Evolutionary conservation across 2,113 vertebrate genomes (phyloP), one percentile per base, ranked within the genome.

Genomic region (Rhinogobius similis): DNA sequence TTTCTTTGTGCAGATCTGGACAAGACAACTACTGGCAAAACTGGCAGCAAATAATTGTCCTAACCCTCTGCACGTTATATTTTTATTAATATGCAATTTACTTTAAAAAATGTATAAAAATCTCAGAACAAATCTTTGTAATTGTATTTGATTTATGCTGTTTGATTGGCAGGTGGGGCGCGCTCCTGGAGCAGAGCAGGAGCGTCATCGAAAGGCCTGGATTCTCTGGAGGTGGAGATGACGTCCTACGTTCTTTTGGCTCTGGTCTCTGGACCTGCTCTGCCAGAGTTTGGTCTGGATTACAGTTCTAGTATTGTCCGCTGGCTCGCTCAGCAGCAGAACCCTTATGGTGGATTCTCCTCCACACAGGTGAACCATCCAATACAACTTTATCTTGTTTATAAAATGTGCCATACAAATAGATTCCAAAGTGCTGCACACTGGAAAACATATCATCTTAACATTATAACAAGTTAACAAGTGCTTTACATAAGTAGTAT

Each of bases 321-420:
- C 48, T 96, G 96, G 96, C 82, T 96, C 3, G 63, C 79, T 32
- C 86, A 80, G 62, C 93, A 95, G 68, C 94, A 96, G 89, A 97
- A 96, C 67, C 71, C 94, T 0, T 93, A 84, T 0, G 96, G 95
- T 7, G 95, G 96, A 1, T 97, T 95, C 88, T 87, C 92, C 2
- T 96, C 95, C 55, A 96, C 94, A 0, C 95, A 95, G 95, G 97
- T 98, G 41, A 55, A 24, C 48, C 48, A 10, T 41, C 12, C 39
- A 36, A 1, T 5, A 5, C 32, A 36, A 36, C 32, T 36, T 36
- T 36, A 36, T 36, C 32, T 36, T 5, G 32, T 36, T 7, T 7
- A 7, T 36, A 36, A 36, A 36, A 36, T 36, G 32, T 36, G 32
- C 32, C 9, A 5, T 5, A 36, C 3, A 36, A 36, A 36, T 7